Base-by-base conservation (phyloP, 1,140 invertebrate genomes). In the Nomia melanderi region DNA sequence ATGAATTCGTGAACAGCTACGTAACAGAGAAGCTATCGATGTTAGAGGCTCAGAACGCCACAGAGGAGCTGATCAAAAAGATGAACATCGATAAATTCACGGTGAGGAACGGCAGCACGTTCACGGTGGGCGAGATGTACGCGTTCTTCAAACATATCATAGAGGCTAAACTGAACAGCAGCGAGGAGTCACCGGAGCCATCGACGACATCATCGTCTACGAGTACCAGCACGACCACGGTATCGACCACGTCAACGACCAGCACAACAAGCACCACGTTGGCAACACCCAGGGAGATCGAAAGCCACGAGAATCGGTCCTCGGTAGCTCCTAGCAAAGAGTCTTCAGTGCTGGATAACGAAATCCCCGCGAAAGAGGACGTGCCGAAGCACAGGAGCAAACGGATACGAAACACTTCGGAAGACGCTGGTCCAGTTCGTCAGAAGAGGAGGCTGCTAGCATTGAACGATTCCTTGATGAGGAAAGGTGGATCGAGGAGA, bases 131-230 rank as follows among this genome's bases (percentile, higher is more conserved):
- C 57, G 90, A 93, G 69, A 90, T 92, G 81, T 93, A 93, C 84
- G 88, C 91, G 53, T 91, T 92, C 81, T 91, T 92, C 85, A 92
- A 91, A 92, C 92, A 92, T 92, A 92, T 92, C 92, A 92, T 92
- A 86, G 91, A 92, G 54, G 87, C 88, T 72, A 90, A 88, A 84
- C 77, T 92, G 72, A 92, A 92, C 65, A 76, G 83, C 36, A 87
- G 86, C 6, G 63, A 81, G n/a, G 67, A 86, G 14, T 23, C 53
- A 5, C 9, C 71, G 7, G 23, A 11, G 23, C 27, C 63, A 2
- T 27, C 62, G 8, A 50, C 57, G 25, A 36, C 23, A 11, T 33
- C 33, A 5, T 39, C 27, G 3, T 65, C 64, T 1, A n/a, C 33
- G 62, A 62, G n/a, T 2, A 23, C 47, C 27, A 23, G 62, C 1